Conservation (phyloP, 2,113 vertebrate species). For the Odontesthes bonariensis region DNA sequence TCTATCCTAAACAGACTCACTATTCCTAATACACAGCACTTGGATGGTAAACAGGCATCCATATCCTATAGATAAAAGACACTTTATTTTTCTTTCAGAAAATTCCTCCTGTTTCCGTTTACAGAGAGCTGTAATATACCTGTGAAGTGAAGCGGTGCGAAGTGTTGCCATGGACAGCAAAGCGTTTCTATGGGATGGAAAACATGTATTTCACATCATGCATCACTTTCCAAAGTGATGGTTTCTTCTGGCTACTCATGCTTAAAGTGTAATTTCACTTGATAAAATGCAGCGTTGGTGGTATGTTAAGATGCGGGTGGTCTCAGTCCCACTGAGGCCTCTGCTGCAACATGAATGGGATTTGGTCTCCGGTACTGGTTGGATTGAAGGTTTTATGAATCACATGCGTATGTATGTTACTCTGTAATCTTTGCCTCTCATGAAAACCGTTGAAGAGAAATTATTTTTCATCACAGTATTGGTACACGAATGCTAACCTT, state of each 20-base stretch:
- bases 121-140: neutral
- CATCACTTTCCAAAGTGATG: neutral
- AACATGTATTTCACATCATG: neutral
- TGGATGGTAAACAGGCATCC: too few relatives aligned
- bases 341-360: neutral
- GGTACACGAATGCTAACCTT: conserved; percentile 18
- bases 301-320: neutral
- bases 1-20: too few relatives aligned
- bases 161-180: too few relatives aligned
- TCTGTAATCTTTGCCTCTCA: neutral
- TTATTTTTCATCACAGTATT: neutral
- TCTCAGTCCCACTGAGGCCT: neutral
- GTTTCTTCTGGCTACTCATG: neutral
- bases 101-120: accelerated
- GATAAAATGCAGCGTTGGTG: neutral
- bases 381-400: neutral
- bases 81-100: too few relatives aligned
- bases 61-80: neutral
- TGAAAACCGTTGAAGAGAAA: neutral
- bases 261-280: neutral
- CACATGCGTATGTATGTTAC: neutral
- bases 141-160: neutral
- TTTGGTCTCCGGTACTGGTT: neutral
- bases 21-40: too few relatives aligned
- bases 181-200: neutral